phyloP scores from a whole-genome alignment of 2,113 vertebrate species.

The Propithecus coquereli region DNA sequence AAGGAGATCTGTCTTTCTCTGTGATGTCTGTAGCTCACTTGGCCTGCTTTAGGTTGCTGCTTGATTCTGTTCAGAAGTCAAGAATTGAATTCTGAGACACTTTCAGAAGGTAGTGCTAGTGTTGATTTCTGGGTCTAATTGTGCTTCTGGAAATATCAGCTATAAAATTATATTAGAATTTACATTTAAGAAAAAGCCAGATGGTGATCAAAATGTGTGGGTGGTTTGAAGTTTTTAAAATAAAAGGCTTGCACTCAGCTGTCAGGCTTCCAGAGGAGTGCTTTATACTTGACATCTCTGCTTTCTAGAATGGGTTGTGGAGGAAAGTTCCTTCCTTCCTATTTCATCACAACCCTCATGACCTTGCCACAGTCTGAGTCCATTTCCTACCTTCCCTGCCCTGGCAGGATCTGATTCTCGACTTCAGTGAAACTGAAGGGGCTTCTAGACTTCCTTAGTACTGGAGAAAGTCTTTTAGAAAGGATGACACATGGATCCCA shows the following conservation, averaged over 20 bases:
- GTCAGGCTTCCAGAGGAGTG: not conserved
- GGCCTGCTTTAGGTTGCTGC: not conserved
- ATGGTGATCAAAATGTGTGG: constrained; percentile 30
- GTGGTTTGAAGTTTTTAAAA: constrained; percentile 38
- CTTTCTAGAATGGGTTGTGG: not conserved
- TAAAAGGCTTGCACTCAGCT: constrained; percentile 11
- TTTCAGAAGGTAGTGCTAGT: constrained; percentile 14
- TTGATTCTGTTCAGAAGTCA: not conserved
- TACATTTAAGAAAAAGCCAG: constrained; percentile 33
- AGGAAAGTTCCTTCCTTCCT: constrained; percentile 9
- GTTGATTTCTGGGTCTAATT: constrained; percentile 28
- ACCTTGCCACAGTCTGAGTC: not conserved
- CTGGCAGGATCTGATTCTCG: not conserved
- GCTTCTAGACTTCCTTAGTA: not conserved
- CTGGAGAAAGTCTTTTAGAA: not conserved
- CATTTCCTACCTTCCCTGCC: not conserved
- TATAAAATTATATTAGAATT: constrained; percentile 46
- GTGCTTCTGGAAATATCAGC: constrained; percentile 43
- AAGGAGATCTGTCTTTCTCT: not conserved
- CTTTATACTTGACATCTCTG: not conserved
- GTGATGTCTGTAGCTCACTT: not conserved
- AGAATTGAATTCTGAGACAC: constrained; percentile 17
- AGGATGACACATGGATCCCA: not conserved
- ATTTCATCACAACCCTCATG: not conserved
- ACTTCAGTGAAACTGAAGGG: not conserved